Conservation (phyloP, 2,797 vertebrate species). For the Fratercula arctica region DNA sequence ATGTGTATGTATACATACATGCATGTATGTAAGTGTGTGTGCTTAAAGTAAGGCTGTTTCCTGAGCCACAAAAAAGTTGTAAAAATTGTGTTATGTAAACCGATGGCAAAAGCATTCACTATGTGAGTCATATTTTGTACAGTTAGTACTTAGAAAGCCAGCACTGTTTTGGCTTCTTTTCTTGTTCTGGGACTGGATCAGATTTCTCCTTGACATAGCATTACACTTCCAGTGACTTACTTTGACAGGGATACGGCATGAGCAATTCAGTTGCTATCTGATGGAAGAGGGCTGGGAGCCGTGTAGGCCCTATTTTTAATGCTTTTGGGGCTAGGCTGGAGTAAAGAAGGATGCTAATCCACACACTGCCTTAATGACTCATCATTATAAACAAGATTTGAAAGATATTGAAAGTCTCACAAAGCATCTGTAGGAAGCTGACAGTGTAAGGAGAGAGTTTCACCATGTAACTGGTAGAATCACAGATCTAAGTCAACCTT, state of each 20-base stretch:
- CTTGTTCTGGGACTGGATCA: neutral
- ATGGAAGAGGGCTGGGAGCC: neutral
- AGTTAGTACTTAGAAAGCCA: neutral
- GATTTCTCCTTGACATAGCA: neutral
- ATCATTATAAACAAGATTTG: neutral
- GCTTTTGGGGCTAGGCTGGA: neutral
- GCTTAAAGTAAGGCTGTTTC: neutral
- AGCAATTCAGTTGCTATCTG: neutral
- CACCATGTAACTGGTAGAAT: neutral
- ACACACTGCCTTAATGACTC: neutral
- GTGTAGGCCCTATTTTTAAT: neutral
- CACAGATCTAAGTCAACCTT: neutral
- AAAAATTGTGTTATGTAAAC: neutral
- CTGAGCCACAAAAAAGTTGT: neutral
- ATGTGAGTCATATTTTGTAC: neutral
- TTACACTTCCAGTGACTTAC: neutral
- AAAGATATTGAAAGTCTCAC: neutral
- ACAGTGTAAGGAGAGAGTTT: neutral
- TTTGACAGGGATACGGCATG: neutral
- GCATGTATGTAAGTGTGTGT: rapidly evolving
- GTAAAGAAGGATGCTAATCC: neutral
- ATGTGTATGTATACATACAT: neutral
- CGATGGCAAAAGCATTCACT: neutral
- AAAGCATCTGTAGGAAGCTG: neutral
- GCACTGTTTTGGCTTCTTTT: neutral